Conservation (phyloP, 1,140 invertebrate species). For the Lepeophtheirus salmonis region DNA sequence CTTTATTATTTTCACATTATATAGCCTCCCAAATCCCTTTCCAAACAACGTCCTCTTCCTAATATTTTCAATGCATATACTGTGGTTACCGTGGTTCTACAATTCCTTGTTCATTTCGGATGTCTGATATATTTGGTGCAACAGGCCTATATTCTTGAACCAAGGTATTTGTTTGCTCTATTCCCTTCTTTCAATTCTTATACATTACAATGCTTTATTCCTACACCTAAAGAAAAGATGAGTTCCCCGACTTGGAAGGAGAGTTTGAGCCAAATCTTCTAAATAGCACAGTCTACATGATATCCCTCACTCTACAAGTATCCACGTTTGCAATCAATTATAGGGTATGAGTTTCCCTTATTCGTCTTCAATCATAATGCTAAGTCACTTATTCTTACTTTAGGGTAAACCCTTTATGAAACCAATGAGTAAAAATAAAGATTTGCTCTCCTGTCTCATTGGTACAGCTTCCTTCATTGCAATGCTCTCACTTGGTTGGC, state of each 20-base stretch:
- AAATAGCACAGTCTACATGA: constrained; percentile 95
- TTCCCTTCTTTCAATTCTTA: background rate
- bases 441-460: constrained; percentile 70
- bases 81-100: constrained; percentile 75
- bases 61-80: constrained; percentile 99
- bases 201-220: background rate
- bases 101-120: constrained; percentile 87
- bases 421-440: constrained; percentile 71
- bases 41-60: constrained; percentile 78
- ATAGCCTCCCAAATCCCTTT: constrained; percentile 75
- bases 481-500: constrained; percentile 47
- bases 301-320: constrained; percentile 88
- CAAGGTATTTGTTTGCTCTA: background rate
- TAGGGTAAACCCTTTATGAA: constrained; percentile 98
- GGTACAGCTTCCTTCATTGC: constrained; percentile 50
- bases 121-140: constrained; percentile 74
- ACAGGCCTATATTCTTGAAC: constrained; percentile 34
- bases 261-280: constrained; percentile 80
- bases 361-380: constrained; percentile 15
- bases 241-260: constrained; percentile 47
- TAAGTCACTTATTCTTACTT: constrained; percentile 22
- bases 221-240: constrained; percentile 3
- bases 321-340: constrained; percentile 98
- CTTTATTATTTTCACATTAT: constrained; percentile 26
- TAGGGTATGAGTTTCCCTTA: constrained; percentile 53